Evolutionary conservation across 2,888 invertebrate species (phyloP), one percentile per base, ranked within the genome.

Genomic region (Schrankia costaestrigalis): DNA sequence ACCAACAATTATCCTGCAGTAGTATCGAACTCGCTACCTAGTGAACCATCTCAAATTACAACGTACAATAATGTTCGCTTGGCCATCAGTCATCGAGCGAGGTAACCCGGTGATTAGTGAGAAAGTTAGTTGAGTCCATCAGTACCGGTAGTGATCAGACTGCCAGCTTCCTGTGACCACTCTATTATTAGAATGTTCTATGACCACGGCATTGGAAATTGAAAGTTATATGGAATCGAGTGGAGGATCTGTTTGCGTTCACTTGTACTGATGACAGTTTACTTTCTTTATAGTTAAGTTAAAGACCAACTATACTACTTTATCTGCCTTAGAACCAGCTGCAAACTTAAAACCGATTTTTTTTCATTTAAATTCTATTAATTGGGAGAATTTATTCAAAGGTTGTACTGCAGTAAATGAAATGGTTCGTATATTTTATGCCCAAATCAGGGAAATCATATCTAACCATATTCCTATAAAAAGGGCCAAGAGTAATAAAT

Each of bases 41-140:
- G n/a, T n/a, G n/a, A n/a, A n/a, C n/a, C n/a, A n/a, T n/a, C n/a
- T n/a, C n/a, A n/a, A n/a, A n/a, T n/a, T n/a, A n/a, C n/a, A n/a
- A n/a, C n/a, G n/a, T n/a, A n/a, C 13, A 40, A 23, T 24, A 19
- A 26, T 21, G 35, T 37, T 37, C 29, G 23, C 28, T 14, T 11
- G 15, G 11, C 14, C 33, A 3, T 56, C 55, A 28, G 9, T 55
- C 53, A 49, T 18, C 56, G 31, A 32, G 32, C 32, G 25, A 41
- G 34, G 35, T 41, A 33, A 52, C 35, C 46, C 28, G 39, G 24
- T 52, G 39, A 52, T 55, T 55, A 55, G 35, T 5, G 31, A 19
- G 55, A 56, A 56, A 55, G 54, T 46, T 45, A 48, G 32, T 37
- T 19, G n/a, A n/a, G 14, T 45, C 55, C 38, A 44, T 49, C 56